Percentiles rank a stretch among this genome's conserved stretches.
These are phyloP conservation scores for Platycnemis pennipes DNA, from an alignment of 2,888 invertebrate species.

Conservation along the genomic window DNA sequence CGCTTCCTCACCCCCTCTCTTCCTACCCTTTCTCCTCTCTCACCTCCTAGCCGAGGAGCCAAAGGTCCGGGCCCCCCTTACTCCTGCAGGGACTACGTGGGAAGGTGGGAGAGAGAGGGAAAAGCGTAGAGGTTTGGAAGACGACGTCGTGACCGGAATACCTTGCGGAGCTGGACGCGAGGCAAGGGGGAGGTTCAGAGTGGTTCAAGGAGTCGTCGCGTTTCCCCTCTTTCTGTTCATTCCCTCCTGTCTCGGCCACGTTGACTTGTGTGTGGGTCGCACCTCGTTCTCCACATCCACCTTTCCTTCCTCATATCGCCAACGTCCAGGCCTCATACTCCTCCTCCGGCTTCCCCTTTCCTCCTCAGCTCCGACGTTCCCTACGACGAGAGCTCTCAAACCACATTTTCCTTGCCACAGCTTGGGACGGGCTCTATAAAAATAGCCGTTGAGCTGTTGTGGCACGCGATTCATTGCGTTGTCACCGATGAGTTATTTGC, in stretches of 20 bases:
- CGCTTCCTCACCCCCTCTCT: no score
- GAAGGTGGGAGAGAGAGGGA: not conserved
- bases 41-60: no score
- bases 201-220: not conserved
- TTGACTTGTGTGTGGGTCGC: no score
- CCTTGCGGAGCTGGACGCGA: not conserved
- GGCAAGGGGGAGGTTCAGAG: not conserved
- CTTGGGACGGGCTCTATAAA: no score
- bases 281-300: no score
- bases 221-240: not conserved
- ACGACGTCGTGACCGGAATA: not conserved
- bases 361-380: no score
- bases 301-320: not conserved
- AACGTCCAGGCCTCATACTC: not conserved
- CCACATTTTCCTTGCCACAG: no score
- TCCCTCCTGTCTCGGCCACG: not conserved
- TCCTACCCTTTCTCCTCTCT: no score
- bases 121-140: not conserved
- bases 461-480: no score
- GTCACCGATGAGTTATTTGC: no score
- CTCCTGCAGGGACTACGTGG: not conserved
- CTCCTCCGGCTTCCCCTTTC: not conserved
- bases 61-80: not conserved
- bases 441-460: no score
- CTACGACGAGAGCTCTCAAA: no score